Evolutionary conservation across 2,113 vertebrate genomes (phyloP).

Genomic region (Epinephelus lanceolatus): DNA sequence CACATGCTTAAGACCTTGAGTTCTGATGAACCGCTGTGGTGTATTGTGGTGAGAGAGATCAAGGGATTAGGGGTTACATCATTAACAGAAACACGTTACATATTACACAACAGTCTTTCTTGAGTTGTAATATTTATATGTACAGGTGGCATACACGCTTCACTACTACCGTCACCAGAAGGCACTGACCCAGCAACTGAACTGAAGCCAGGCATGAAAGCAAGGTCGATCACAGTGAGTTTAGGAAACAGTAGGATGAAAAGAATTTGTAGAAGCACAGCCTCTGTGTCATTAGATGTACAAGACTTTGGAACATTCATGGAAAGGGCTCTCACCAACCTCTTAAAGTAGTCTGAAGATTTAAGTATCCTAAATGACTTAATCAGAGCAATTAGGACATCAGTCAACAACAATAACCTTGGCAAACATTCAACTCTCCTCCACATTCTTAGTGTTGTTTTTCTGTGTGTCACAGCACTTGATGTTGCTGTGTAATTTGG

Average conservation of each 20-base stretch:
- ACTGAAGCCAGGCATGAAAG: constrained; percentile 45
- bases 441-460: constrained; percentile 12
- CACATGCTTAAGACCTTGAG: too few species aligned
- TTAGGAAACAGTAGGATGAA: constrained; percentile 63
- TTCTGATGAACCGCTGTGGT: too few species aligned
- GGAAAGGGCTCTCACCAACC: constrained; percentile 15
- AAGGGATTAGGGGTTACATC: too few species aligned
- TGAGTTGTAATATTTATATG: too few species aligned
- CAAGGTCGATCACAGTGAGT: constrained; percentile 19
- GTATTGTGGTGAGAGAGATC: too few species aligned
- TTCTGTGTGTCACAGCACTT: constrained; percentile 32
- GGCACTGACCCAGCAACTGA: constrained; percentile 36
- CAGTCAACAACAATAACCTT: constrained; percentile 38
- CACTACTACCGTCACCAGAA: constrained; percentile 29
- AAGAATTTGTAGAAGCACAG: constrained; percentile 26
- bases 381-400: constrained; percentile 61
- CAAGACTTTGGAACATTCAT: constrained; percentile 19
- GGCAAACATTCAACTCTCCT: constrained; percentile 27
- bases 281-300: neutral
- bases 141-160: too few species aligned
- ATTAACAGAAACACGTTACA: too few species aligned
- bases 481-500: constrained; percentile 19
- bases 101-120: too few species aligned
- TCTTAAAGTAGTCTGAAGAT: constrained; percentile 12
- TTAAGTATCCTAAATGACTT: constrained; percentile 31